Evolutionary conservation across 1,140 invertebrate genomes (phyloP).

Genomic region (Lasioglossum albipes): DNA sequence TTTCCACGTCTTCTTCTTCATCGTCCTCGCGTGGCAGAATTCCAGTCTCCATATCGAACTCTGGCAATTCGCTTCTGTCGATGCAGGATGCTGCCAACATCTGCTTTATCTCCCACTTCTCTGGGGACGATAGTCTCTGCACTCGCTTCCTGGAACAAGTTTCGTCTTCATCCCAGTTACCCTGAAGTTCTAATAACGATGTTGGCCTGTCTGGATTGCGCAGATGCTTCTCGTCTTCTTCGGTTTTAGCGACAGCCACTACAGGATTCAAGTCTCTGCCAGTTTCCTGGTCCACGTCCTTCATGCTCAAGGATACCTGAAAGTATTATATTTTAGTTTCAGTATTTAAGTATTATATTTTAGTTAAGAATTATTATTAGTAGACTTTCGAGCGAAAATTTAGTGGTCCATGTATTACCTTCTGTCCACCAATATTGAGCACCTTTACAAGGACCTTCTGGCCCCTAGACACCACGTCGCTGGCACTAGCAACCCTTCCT

Average conservation of each 20-base stretch:
- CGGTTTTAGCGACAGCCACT: conserved; percentile 70
- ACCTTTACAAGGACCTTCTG: conserved; percentile 95
- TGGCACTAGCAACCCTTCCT: conserved; percentile 95
- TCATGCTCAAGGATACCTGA: conserved; percentile 94
- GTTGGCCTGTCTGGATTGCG: conserved; percentile 94
- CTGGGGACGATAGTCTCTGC: conserved; percentile 96
- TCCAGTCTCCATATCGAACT: conserved; percentile 95
- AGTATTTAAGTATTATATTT: conserved; percentile 8
- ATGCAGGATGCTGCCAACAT: conserved; percentile 81
- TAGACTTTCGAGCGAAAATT: no score
- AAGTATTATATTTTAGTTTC: conserved; percentile 21
- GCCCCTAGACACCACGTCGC: conserved; percentile 95
- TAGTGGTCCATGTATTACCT: conserved; percentile 78
- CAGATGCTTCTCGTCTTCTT: conserved; percentile 85
- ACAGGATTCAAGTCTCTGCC: conserved; percentile 96
- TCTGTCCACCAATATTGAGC: conserved; percentile 93
- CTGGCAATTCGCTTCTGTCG: conserved; percentile 91
- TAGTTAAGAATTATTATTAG: no score
- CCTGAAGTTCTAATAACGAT: conserved; percentile 85
- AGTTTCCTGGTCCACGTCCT: conserved; percentile 97
- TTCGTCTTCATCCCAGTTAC: conserved; percentile 88
- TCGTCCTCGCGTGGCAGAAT: conserved; percentile 93
- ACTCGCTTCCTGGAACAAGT: conserved; percentile 89
- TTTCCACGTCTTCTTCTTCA: conserved; percentile 98
- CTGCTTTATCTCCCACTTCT: conserved; percentile 93